phyloP scores from a whole-genome alignment of 2,888 invertebrate genomes.

The Morpho helenor region DNA sequence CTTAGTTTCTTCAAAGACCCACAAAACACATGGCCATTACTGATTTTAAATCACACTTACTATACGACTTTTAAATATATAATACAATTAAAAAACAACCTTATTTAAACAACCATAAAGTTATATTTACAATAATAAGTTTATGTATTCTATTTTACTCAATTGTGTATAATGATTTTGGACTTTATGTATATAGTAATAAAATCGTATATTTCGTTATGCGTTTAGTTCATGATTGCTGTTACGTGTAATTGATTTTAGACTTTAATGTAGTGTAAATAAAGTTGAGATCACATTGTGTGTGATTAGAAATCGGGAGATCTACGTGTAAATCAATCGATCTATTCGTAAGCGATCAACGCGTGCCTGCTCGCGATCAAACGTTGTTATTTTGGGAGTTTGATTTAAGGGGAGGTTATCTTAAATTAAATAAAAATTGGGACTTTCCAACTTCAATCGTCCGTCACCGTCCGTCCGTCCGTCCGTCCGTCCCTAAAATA shows the following conservation, averaged over 20 bases:
- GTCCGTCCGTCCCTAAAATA: conserved; percentile 9
- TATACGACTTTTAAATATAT: conserved; percentile 31
- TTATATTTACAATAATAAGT: conserved; percentile 1
- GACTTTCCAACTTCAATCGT: no score
- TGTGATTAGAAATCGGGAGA: conserved; percentile 26
- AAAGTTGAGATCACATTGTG: no score
- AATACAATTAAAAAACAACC: conserved; percentile 13
- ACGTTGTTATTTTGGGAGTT: conserved; percentile 53
- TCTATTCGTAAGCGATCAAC: conserved; percentile 54
- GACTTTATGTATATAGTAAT: fast-evolving
- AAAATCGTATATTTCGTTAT: conserved; percentile 17
- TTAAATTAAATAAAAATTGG: not conserved
- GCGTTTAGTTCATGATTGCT: no score
- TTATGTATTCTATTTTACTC: not conserved
- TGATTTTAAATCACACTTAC: conserved; percentile 40
- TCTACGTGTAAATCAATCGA: conserved; percentile 69
- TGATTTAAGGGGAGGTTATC: conserved; percentile 44
- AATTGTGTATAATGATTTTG: conserved; percentile 1
- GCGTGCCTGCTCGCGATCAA: conserved; percentile 64
- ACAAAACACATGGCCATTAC: conserved; percentile 43
- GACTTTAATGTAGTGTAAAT: no score
- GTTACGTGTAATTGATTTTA: no score
- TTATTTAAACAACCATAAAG: not conserved
- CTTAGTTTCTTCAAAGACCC: conserved; percentile 23
- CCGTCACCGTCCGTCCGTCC: no score